Percentiles rank a stretch among this genome's conserved stretches.
phyloP scores from a whole-genome alignment of 2,888 invertebrate species.

The Psylliodes chrysocephalus region DNA sequence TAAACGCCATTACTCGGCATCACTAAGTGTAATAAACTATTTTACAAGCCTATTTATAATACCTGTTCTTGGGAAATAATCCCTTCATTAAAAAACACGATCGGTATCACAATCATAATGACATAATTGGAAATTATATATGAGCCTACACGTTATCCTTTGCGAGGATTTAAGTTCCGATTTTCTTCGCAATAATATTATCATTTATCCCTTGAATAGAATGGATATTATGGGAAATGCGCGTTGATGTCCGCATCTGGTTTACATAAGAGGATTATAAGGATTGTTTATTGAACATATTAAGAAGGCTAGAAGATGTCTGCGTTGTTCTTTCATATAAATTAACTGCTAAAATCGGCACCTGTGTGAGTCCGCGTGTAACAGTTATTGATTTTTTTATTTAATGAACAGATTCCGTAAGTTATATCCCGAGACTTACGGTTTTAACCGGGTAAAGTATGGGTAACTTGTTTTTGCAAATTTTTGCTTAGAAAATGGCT shows the following conservation, averaged over 20 bases:
- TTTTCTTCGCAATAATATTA: neutral
- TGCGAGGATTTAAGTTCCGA: conserved; percentile 26
- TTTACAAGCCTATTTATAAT: conserved; percentile 47
- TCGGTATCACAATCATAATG: conserved; percentile 52
- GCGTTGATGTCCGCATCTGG: neutral
- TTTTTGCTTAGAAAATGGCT: no score
- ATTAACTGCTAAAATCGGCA: no score
- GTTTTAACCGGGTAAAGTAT: no score
- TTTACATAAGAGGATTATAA: neutral
- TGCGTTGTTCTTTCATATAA: neutral
- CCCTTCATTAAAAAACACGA: conserved; percentile 49
- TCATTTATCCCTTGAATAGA: conserved; percentile 12
- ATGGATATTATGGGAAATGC: conserved; percentile 8
- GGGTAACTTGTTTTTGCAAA: no score
- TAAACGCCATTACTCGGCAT: neutral
- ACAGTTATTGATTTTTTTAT: no score
- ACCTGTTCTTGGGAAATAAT: conserved; percentile 42
- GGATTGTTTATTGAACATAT: neutral
- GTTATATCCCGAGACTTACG: no score
- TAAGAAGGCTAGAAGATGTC: neutral
- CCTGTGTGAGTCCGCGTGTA: no score
- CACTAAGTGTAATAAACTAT: conserved; percentile 42
- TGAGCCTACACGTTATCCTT: conserved; percentile 41
- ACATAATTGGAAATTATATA: conserved; percentile 55
- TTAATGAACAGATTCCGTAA: no score